These are phyloP conservation scores for Sebastes oblongus DNA, from an alignment of 2,797 vertebrate species.

Conservation along the genomic window DNA sequence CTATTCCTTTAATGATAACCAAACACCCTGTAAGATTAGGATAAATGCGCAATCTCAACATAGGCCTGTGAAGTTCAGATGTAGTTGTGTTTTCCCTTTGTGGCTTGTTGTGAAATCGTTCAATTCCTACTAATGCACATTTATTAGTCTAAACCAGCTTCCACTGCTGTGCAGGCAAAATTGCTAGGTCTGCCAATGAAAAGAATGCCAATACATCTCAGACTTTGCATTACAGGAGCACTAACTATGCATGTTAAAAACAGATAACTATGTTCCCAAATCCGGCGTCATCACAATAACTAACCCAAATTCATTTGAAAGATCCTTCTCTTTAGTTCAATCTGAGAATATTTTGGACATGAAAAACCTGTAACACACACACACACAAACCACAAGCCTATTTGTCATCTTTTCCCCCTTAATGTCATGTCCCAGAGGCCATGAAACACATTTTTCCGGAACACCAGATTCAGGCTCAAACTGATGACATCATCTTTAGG, in stretches of 20 bases:
- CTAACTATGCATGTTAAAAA: background rate
- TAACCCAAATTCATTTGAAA: background rate
- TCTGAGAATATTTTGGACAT: background rate
- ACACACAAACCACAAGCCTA: background rate
- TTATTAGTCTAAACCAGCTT: background rate
- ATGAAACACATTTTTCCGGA: constrained; percentile 56
- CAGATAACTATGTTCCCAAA: background rate
- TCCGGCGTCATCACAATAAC: background rate
- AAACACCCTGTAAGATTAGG: background rate
- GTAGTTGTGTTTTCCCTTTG: background rate
- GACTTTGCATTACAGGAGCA: background rate
- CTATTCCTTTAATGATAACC: background rate
- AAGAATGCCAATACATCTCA: background rate
- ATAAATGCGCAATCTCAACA: background rate
- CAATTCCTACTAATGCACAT: background rate
- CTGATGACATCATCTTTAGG: constrained; percentile 50
- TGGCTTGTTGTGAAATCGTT: background rate
- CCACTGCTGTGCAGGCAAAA: background rate
- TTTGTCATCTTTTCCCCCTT: constrained; percentile 32
- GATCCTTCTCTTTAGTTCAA: background rate
- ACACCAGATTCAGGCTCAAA: constrained; percentile 21
- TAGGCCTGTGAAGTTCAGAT: background rate
- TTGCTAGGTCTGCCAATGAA: background rate
- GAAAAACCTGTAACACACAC: background rate
- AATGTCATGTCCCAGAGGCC: constrained; percentile 6